Conservation (phyloP, 2,888 invertebrate species). For the Eupithecia dodoneata region DNA sequence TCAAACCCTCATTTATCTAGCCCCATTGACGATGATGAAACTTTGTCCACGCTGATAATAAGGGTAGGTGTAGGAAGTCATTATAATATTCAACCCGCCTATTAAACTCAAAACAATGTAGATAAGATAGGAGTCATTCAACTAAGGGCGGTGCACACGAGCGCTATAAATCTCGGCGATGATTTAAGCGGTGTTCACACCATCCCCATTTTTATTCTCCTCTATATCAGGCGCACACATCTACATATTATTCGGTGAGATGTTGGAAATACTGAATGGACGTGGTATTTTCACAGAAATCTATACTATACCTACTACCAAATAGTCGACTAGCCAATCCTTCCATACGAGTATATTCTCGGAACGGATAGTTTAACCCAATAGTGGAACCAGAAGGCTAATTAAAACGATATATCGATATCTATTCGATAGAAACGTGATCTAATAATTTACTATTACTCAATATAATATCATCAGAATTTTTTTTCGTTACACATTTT, state of each 20-base stretch:
- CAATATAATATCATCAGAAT: too few relatives aligned
- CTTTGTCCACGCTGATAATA: neutral
- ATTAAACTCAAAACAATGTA: conserved; percentile 5
- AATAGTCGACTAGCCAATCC: neutral
- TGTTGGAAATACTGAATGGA: conserved; percentile 22
- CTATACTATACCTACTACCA: neutral
- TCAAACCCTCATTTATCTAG: neutral
- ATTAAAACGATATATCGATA: too few relatives aligned
- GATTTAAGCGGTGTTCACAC: conserved; percentile 72
- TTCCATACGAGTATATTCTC: too few relatives aligned
- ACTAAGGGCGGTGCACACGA: conserved; percentile 54
- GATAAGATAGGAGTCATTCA: conserved; percentile 24
- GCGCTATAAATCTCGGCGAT: conserved; percentile 65
- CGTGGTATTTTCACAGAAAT: conserved; percentile 24
- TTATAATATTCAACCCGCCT: neutral
- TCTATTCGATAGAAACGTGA: too few relatives aligned
- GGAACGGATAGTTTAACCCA: too few relatives aligned
- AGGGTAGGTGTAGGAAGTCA: neutral
- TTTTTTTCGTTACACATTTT: too few relatives aligned
- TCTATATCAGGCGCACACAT: conserved; percentile 55
- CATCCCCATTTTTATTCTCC: conserved; percentile 69
- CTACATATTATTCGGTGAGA: conserved; percentile 57
- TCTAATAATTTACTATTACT: too few relatives aligned
- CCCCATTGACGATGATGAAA: neutral
- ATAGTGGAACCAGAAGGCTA: too few relatives aligned